Evolutionary conservation across 2,888 invertebrate genomes (phyloP).

Genomic region (Caenorhabditis zanzibari): DNA sequence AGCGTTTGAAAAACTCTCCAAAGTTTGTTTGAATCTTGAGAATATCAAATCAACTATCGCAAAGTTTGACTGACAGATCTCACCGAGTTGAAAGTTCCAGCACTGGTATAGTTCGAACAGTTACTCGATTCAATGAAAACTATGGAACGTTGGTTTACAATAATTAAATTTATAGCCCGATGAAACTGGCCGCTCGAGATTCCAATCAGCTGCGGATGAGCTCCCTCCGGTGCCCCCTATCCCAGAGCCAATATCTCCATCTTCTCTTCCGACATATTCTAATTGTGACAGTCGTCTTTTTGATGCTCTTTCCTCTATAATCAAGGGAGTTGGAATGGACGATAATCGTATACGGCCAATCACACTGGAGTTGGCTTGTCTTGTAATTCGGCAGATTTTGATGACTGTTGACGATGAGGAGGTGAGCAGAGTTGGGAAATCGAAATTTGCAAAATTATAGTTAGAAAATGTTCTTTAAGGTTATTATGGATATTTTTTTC

Average conservation of each 20-base stretch:
- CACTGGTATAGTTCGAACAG: no score
- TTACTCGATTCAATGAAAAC: no score
- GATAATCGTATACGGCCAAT: conserved; percentile 93
- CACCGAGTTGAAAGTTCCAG: no score
- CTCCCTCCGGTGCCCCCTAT: conserved; percentile 36
- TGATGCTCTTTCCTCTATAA: conserved; percentile 69
- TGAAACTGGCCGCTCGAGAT: conserved; percentile 40
- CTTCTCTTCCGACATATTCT: conserved; percentile 5
- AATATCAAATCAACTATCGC: no score
- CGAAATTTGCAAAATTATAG: no score
- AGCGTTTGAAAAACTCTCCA: no score
- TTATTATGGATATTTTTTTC: no score
- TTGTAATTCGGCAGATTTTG: conserved; percentile 89
- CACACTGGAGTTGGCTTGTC: conserved; percentile 92
- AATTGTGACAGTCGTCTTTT: conserved; percentile 67
- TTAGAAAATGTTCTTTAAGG: no score
- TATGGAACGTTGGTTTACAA: not conserved
- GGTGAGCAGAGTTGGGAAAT: conserved; percentile 19
- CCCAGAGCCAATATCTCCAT: not conserved
- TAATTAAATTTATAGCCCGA: conserved; percentile 9
- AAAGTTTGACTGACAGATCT: no score
- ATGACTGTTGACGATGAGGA: conserved; percentile 84
- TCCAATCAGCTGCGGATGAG: conserved; percentile 61
- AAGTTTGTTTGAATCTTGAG: no score
- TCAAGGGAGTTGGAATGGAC: conserved; percentile 65